Percentiles rank a stretch among this genome's conserved stretches.
These are phyloP conservation scores for Leptopilina boulardi DNA, from an alignment of 1,140 invertebrate species.

Conservation along the genomic window DNA sequence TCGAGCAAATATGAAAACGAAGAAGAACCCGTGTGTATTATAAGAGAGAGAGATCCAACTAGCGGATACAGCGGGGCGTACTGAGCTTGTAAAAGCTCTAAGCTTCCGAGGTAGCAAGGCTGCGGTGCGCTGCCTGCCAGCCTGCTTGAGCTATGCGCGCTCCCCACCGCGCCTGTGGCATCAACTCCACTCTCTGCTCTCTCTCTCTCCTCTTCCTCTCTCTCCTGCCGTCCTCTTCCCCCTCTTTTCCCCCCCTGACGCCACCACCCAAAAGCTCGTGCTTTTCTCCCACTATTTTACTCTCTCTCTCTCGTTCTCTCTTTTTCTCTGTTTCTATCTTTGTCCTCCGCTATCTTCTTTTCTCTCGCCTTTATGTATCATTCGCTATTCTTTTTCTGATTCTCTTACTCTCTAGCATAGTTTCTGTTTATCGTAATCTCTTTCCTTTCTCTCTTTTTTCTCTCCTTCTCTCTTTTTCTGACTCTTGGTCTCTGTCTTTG, in stretches of 20 bases:
- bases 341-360: conserved; percentile 44
- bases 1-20: conserved; percentile 16
- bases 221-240: conserved; percentile 37
- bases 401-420: conserved; percentile 45
- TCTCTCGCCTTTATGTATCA: conserved; percentile 32
- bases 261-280: conserved; percentile 9
- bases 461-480: conserved; percentile 8
- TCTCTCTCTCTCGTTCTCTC: conserved; percentile 44
- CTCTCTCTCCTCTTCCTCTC: conserved; percentile 43
- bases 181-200: conserved; percentile 42
- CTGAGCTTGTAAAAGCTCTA: conserved; percentile 46
- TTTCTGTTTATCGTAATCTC: no score
- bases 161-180: conserved; percentile 41
- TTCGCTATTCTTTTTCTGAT: conserved; percentile 37
- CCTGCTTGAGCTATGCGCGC: conserved; percentile 49
- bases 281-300: conserved; percentile 34
- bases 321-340: conserved; percentile 39
- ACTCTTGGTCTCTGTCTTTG: neutral
- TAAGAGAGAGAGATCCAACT: neutral
- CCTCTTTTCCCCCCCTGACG: neutral
- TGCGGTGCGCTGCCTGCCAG: conserved; percentile 51
- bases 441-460: conserved; percentile 24
- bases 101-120: conserved; percentile 52
- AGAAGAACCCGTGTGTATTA: neutral
- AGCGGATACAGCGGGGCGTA: conserved; percentile 44